These are phyloP conservation scores for Siderastrea radians DNA, from an alignment of 92 coral and sea anemone genomes.

Conservation along the genomic window DNA sequence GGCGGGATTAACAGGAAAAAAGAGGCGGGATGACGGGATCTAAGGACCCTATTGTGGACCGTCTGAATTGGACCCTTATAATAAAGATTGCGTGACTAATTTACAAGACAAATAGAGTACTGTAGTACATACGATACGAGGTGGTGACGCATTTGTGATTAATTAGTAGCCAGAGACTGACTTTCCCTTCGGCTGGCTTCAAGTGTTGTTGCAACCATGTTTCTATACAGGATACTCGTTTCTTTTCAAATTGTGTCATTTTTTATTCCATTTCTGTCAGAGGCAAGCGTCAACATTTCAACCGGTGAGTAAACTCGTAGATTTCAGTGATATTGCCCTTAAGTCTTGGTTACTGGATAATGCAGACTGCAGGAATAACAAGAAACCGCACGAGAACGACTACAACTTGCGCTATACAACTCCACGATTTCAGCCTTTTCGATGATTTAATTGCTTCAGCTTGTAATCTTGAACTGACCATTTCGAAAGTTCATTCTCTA, in stretches of 20 bases:
- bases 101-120: too few relatives aligned
- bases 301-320: background rate
- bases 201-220: background rate
- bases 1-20: too few relatives aligned
- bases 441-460: background rate
- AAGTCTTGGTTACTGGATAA: background rate
- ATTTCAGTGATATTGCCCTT: background rate
- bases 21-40: too few relatives aligned
- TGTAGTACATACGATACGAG: background rate
- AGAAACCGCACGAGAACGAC: background rate
- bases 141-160: background rate
- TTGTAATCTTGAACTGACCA: background rate
- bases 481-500: background rate
- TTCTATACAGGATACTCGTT: background rate
- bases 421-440: background rate
- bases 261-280: background rate
- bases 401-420: background rate
- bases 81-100: slow-evolving; percentile 11
- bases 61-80: too few relatives aligned
- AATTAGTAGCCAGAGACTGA: background rate
- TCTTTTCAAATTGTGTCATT: slow-evolving; percentile 9
- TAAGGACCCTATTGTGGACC: too few relatives aligned
- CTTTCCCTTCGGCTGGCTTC: background rate
- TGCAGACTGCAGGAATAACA: background rate
- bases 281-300: background rate